Percentiles rank a stretch among this genome's conserved stretches.
Conservation (phyloP, 1,140 invertebrate genomes). For the Drosophila pallidifrons region DNA sequence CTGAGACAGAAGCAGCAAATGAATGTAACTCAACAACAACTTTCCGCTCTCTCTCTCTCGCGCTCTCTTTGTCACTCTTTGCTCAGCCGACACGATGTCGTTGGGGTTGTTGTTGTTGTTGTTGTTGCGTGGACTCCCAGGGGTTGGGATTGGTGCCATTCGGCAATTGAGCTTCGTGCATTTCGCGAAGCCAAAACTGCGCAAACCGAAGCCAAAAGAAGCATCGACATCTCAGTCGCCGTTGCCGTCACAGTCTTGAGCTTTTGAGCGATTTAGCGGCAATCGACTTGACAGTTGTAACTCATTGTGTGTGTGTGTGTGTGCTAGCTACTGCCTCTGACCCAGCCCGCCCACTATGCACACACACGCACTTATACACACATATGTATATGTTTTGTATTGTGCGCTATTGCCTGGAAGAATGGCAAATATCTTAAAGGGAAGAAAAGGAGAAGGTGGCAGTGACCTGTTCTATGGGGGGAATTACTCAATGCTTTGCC, state of each 20-base stretch:
- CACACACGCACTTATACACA: neutral
- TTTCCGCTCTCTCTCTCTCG: no score
- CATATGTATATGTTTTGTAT: neutral
- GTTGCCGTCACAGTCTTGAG: slow-evolving; percentile 25
- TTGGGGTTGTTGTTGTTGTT: slow-evolving; percentile 27
- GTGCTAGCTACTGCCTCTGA: slow-evolving; percentile 5
- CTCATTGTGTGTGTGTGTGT: slow-evolving; percentile 34
- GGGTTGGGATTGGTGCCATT: slow-evolving; percentile 25
- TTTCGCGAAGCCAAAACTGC: slow-evolving; percentile 25
- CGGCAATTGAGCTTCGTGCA: slow-evolving; percentile 35
- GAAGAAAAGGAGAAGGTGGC: neutral
- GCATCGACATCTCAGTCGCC: neutral
- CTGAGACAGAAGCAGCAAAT: slow-evolving; percentile 26
- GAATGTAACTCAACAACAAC: slow-evolving; percentile 32
- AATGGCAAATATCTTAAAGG: slow-evolving; percentile 38
- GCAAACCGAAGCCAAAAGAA: slow-evolving; percentile 7
- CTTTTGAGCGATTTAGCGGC: slow-evolving; percentile 52
- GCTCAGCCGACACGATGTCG: slow-evolving; percentile 38
- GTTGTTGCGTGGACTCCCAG: slow-evolving; percentile 14
- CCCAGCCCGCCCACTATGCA: slow-evolving; percentile 34
- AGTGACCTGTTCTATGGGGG: slow-evolving; percentile 32
- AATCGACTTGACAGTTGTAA: slow-evolving; percentile 56
- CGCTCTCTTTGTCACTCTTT: no score
- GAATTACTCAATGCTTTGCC: slow-evolving; percentile 10
- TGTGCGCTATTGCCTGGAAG: slow-evolving; percentile 3